Base-by-base conservation (phyloP, 2,113 vertebrate species). In the Rhizomys pruinosus region DNA sequence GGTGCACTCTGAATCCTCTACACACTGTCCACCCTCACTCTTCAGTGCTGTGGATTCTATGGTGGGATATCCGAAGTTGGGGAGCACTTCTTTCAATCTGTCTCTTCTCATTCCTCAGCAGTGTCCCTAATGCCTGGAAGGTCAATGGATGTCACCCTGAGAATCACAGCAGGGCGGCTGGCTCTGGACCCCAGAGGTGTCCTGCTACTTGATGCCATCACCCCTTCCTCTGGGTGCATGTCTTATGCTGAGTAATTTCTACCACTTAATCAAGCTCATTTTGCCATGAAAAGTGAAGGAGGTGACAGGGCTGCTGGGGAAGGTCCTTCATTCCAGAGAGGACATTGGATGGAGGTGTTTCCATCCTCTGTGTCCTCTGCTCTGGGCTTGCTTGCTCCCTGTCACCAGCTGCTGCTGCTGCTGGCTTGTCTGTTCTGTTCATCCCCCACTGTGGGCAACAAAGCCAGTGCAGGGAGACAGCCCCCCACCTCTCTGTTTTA, bases 401-500 rank as follows among this genome's bases (percentile, higher is more conserved):
- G 39, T 34, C 32, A 25, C 44, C 32, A 25, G 66, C 27, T 0
- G 25, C 23, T 15, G 9, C 34, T 0, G 25, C 23, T 15, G 9
- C 82, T 59, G 1, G 11, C 82, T 59, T 2, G 11, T 20, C n/a
- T 7, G 15, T 32, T 44, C 80, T 19, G 10, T 66, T 27, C 2
- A 4, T 3, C 76, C n/a, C 72, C 11, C 7, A 1, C 88, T 1
- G 4, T 0, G 3, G 68, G 81, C 27, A 7, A 32, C 72, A 3
- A 17, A 34, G 78, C 84, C 34, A 0, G 63, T 1, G 93, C 55
- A 1, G n/a, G 25, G 1, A 23, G 37, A 22, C 47, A 1, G 86
- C 91, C 61, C 25, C 39, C 85, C 95, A 64, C 32, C 17, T 71
- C 72, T 78, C 39, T 42, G 25, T 97, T 96, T 61, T 37, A 27